These are phyloP conservation scores for Tipula vernalis DNA, from an alignment of 2,888 invertebrate genomes.

Conservation along the genomic window DNA sequence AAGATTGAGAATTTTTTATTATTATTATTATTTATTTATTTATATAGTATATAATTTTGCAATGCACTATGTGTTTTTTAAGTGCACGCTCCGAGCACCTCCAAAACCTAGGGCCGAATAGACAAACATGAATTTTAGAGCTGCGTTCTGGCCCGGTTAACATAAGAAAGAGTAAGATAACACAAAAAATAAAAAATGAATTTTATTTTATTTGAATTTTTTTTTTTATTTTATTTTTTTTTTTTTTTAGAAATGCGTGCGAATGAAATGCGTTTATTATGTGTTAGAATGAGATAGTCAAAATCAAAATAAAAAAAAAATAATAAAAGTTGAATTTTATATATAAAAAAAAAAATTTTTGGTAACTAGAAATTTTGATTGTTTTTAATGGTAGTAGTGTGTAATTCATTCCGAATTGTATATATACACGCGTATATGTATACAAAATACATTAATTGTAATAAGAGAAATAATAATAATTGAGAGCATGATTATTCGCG, in stretches of 20 bases:
- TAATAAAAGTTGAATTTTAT: neutral
- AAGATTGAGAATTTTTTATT: constrained; percentile 11
- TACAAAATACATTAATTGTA: neutral
- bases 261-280: constrained; percentile 19
- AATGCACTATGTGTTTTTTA: constrained; percentile 16
- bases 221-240: no score
- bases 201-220: neutral
- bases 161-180: constrained; percentile 23
- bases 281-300: constrained; percentile 7
- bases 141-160: constrained; percentile 29
- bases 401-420: neutral
- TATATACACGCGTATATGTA: neutral
- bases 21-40: constrained; percentile 10
- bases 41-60: constrained; percentile 12
- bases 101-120: constrained; percentile 39
- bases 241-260: constrained; percentile 20
- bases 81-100: constrained; percentile 32
- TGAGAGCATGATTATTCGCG: constrained; percentile 5
- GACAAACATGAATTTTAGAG: constrained; percentile 35
- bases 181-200: constrained; percentile 15
- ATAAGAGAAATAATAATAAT: neutral
- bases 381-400: neutral
- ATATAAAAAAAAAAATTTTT: neutral
- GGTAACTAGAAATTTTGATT: constrained; percentile 11
- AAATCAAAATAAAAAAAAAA: neutral